Evolutionary conservation across 2,888 invertebrate genomes (phyloP), one percentile per base, ranked within the genome.

Genomic region (Tetragonula carbonaria): DNA sequence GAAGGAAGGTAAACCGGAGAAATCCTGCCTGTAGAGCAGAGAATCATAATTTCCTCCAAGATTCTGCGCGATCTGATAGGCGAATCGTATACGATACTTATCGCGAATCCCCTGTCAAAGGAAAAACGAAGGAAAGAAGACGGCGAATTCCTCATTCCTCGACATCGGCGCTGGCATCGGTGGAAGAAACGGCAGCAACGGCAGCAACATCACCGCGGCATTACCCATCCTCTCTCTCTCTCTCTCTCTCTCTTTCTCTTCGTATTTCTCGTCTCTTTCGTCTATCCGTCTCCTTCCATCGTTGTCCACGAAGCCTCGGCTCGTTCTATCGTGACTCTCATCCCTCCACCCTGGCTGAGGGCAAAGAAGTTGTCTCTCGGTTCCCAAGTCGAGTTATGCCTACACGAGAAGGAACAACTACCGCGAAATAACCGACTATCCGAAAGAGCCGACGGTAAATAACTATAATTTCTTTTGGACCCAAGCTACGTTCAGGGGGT

Each of bases 391-490:
- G 87, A 89, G 88, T 90, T 87, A 91, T 88, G 85, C 87, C 83
- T 86, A 86, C 84, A 84, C 82, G 89, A 87, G 87, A 88, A 89
- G 87, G 89, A 91, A 90, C 91, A 91, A 93, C 93, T 93, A 93
- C 92, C 88, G 92, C 93, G 91, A 93, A 93, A 93, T 93, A 92
- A 93, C 92, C 90, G 93, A 93, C 93, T 93, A 93, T 93, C 91
- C 92, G 88, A 89, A 87, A 87, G 90, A 87, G 89, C 88, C 90
- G 91, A 89, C 88, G 92, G 93, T 92, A 93, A 94, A 94, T 94
- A 93, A 94, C 94, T 94, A 94, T 94, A 94, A 94, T 94, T 94
- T 94, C 92, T 93, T 90, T 91, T 88, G 89, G 91, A 90, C 87
- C 82, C 81, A 84, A 45, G 88, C 88, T 89, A 88, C 87, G 87